phyloP scores from a whole-genome alignment of 2,888 invertebrate genomes.

The Dryadula phaetusa region DNA sequence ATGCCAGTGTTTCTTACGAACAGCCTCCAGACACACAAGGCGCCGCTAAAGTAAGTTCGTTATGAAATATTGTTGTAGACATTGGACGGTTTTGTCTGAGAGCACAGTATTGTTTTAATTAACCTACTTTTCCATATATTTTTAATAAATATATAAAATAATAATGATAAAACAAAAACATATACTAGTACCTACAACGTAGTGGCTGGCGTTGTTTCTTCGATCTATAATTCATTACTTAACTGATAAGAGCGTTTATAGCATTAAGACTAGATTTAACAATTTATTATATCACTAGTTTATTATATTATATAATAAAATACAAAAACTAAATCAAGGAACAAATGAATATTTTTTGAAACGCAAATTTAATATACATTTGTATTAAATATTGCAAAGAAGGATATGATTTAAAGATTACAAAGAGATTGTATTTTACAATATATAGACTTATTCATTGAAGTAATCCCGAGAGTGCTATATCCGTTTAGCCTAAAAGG shows the following conservation, averaged over 20 bases:
- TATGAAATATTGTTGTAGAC: conserved; percentile 26
- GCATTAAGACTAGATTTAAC: too few species aligned
- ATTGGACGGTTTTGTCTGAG: conserved; percentile 1
- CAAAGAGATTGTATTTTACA: background rate
- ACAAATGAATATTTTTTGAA: too few species aligned
- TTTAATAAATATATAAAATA: background rate
- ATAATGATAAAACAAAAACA: background rate
- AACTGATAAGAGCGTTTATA: too few species aligned
- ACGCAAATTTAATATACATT: too few species aligned
- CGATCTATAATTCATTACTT: too few species aligned
- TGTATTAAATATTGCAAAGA: too few species aligned
- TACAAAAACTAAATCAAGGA: too few species aligned
- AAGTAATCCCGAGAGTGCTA: conserved; percentile 64
- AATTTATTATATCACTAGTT: too few species aligned
- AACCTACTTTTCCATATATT: background rate
- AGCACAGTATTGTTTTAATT: background rate
- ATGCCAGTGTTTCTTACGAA: conserved; percentile 20
- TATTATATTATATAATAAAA: too few species aligned
- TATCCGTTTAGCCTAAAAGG: conserved; percentile 76
- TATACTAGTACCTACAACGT: too few species aligned
- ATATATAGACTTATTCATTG: background rate
- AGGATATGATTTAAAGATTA: background rate
- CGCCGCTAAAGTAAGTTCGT: conserved; percentile 24
- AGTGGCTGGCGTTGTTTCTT: too few species aligned
- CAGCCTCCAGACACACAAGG: conserved; percentile 31